Evolutionary conservation across 2,797 vertebrate genomes (phyloP).

Genomic region (Phoebastria nigripes): DNA sequence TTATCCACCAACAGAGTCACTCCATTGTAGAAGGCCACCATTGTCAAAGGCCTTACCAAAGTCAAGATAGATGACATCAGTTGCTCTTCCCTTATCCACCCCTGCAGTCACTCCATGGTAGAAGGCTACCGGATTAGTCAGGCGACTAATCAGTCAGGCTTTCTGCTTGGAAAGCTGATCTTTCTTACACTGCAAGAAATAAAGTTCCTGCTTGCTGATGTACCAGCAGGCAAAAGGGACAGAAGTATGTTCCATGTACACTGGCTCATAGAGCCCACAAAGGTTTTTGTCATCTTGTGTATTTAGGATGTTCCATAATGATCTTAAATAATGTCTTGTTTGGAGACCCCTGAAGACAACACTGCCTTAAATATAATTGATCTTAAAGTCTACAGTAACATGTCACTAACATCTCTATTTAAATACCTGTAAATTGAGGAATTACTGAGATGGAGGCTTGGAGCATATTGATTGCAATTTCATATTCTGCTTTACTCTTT

Average conservation of each 20-base stretch:
- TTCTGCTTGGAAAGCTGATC: neutral
- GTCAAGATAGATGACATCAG: neutral
- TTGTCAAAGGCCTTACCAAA: neutral
- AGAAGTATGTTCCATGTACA: neutral
- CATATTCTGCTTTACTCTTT: neutral
- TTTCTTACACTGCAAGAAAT: neutral
- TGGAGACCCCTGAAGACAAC: neutral
- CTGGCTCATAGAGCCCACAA: neutral
- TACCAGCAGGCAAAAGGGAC: neutral
- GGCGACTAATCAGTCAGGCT: neutral
- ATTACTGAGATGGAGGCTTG: neutral
- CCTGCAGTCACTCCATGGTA: neutral
- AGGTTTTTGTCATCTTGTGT: neutral
- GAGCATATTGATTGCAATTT: neutral
- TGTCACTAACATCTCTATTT: neutral
- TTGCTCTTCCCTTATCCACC: neutral
- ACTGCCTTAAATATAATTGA: neutral
- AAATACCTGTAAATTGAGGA: neutral
- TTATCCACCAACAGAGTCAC: neutral
- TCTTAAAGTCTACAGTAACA: neutral
- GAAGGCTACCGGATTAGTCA: neutral
- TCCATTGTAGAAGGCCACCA: neutral
- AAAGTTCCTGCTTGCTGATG: neutral
- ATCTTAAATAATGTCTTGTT: neutral
- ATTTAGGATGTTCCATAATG: neutral